Percentiles rank a stretch among this genome's conserved stretches.
These are phyloP conservation scores for Psittacula derbiana DNA, from an alignment of 2,797 vertebrate species.

Conservation along the genomic window DNA sequence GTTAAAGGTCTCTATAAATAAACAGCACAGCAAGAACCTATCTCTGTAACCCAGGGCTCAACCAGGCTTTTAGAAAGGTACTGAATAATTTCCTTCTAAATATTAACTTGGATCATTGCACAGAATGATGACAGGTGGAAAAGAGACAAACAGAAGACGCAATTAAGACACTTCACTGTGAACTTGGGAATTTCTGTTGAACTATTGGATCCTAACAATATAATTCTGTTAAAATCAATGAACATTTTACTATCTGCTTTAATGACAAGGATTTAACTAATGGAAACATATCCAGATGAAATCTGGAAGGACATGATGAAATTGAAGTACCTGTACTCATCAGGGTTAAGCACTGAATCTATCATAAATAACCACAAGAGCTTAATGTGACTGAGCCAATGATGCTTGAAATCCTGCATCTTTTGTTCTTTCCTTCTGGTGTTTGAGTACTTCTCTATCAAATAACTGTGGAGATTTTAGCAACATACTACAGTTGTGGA, in stretches of 20 bases:
- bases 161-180: neutral
- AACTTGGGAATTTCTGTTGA: neutral
- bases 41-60: neutral
- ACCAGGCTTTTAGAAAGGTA: neutral
- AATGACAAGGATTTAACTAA: neutral
- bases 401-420: neutral
- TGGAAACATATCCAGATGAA: neutral
- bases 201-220: neutral
- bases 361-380: neutral
- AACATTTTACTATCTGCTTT: neutral
- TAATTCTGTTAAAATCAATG: neutral
- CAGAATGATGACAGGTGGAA: neutral
- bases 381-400: neutral
- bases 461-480: neutral
- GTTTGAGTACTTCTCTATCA: neutral
- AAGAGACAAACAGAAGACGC: neutral
- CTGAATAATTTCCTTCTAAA: neutral
- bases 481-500: neutral
- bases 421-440: neutral
- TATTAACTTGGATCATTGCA: neutral
- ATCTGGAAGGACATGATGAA: neutral
- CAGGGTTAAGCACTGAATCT: neutral
- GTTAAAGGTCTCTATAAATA: neutral
- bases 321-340: neutral
- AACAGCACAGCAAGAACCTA: neutral